phyloP scores from a whole-genome alignment of 1,140 invertebrate genomes.

The Thalassaphorura encarpata region DNA sequence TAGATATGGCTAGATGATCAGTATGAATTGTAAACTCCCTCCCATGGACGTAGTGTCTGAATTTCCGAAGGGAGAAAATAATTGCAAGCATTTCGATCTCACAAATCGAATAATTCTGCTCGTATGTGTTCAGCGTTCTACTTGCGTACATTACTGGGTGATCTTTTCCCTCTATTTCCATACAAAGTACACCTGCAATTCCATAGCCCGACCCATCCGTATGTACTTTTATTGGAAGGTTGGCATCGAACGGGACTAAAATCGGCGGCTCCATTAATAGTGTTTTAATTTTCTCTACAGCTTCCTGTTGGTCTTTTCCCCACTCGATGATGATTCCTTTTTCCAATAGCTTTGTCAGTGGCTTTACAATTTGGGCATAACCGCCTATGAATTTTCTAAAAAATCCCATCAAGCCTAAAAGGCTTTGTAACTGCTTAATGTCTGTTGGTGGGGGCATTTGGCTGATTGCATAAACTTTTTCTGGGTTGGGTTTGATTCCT shows the following conservation, averaged over 20 bases:
- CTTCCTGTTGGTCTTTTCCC: neutral
- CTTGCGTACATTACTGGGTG: neutral
- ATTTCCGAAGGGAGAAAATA: neutral
- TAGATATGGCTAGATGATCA: neutral
- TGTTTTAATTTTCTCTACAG: neutral
- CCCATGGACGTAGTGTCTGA: neutral
- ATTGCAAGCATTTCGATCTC: neutral
- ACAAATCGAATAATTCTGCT: neutral
- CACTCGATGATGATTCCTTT: neutral
- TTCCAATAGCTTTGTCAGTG: neutral
- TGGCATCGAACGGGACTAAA: neutral
- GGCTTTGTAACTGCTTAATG: neutral
- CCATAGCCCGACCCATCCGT: neutral
- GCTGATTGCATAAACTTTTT: conserved; percentile 9
- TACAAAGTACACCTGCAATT: neutral
- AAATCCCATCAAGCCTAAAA: neutral
- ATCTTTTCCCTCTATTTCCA: neutral
- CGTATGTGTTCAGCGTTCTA: neutral
- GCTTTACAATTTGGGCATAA: neutral
- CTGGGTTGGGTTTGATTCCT: neutral
- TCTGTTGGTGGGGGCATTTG: conserved; percentile 2
- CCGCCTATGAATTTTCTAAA: neutral
- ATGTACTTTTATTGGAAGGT: neutral
- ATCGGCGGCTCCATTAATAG: neutral
- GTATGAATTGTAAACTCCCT: neutral